These are phyloP conservation scores for Campylorhamphus procurvoides DNA, from an alignment of 2,113 vertebrate genomes.

Conservation along the genomic window DNA sequence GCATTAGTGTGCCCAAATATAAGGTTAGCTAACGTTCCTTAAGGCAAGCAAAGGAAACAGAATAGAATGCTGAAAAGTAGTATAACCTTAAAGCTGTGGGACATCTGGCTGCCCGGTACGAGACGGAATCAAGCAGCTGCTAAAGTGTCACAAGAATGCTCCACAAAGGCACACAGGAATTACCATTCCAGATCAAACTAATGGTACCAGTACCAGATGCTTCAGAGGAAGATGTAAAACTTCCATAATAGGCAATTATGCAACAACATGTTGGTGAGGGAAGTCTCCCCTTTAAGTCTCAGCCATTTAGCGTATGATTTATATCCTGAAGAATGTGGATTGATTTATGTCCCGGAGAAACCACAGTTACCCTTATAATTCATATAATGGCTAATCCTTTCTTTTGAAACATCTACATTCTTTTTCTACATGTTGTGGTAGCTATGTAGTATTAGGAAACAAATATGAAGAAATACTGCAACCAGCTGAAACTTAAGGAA, in stretches of 20 bases:
- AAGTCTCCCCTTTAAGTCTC: constrained; percentile 18
- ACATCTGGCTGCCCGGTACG: constrained; percentile 46
- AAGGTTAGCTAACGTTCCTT: not conserved
- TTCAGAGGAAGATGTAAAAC: constrained; percentile 53
- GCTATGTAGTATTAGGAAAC: not conserved
- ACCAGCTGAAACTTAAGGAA: not conserved
- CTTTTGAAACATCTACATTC: not conserved
- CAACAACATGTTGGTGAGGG: not conserved
- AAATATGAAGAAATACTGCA: not conserved
- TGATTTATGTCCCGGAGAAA: constrained; percentile 47
- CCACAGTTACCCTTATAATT: constrained; percentile 3
- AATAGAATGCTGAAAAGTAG: constrained; percentile 4
- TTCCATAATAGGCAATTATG: constrained; percentile 52
- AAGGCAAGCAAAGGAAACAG: not conserved
- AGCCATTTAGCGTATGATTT: constrained; percentile 20
- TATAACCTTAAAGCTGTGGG: constrained; percentile 13
- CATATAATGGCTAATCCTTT: not conserved
- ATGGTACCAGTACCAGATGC: constrained; percentile 56
- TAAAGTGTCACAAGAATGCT: constrained; percentile 42
- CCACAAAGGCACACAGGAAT: not conserved
- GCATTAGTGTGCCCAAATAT: not conserved
- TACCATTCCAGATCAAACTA: constrained; percentile 37
- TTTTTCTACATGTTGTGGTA: not conserved
- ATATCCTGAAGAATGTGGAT: constrained; percentile 34
- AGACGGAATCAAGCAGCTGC: constrained; percentile 50